phyloP scores from a whole-genome alignment of 2,797 vertebrate genomes.

The Xiphophorus birchmanni region DNA sequence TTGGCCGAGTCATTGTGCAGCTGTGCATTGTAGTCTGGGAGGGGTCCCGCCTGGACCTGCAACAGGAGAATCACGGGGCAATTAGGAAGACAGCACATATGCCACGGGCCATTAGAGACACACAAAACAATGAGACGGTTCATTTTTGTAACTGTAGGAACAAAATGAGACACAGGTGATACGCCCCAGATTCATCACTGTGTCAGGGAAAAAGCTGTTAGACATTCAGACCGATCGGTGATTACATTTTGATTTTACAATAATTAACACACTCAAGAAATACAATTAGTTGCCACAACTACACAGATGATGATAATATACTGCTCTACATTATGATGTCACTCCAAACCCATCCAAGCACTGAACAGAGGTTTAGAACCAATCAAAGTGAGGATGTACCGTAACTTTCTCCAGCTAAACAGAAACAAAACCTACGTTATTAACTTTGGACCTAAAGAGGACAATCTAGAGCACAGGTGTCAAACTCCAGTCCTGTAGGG shows the following conservation, averaged over 20 bases:
- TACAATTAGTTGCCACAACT: too few species aligned
- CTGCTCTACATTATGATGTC: too few species aligned
- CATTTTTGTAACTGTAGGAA: conserved; percentile 37
- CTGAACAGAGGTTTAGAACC: too few species aligned
- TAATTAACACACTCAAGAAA: too few species aligned
- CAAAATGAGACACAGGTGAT: conserved; percentile 31
- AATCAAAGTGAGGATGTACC: too few species aligned
- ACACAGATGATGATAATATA: too few species aligned
- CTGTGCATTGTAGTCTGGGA: conserved; percentile 81
- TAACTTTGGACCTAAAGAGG: too few species aligned
- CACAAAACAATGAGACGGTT: conserved; percentile 27
- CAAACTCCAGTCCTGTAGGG: too few species aligned
- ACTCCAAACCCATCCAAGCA: too few species aligned
- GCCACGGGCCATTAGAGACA: conserved; percentile 40
- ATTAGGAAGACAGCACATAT: conserved; percentile 53
- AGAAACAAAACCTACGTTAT: too few species aligned
- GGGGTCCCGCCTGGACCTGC: conserved; percentile 80
- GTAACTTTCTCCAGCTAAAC: too few species aligned
- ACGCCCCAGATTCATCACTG: conserved; percentile 26
- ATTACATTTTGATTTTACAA: background rate
- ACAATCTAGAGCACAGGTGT: too few species aligned
- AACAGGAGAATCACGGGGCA: conserved; percentile 56
- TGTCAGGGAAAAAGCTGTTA: background rate
- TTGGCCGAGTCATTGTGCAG: conserved; percentile 80
- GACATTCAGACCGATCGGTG: background rate